phyloP scores from a whole-genome alignment of 2,797 vertebrate species.

The Rhinatrema bivittatum region DNA sequence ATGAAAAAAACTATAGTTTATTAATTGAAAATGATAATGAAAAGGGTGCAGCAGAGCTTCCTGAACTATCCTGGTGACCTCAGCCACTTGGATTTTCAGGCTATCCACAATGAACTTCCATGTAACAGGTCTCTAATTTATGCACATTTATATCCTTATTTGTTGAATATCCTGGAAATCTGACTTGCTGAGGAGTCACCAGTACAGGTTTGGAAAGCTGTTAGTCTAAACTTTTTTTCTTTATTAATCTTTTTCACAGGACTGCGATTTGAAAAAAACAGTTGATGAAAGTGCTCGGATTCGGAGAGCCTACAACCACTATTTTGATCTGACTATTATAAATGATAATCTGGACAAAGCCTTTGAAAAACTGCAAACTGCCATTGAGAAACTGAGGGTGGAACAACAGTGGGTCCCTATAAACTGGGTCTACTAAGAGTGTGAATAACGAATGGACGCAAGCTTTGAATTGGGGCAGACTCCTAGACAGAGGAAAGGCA shows the following conservation, averaged over 20 bases:
- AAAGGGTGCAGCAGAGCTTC: too few species aligned
- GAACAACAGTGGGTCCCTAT: constrained; percentile 96
- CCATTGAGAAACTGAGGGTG: constrained; percentile 74
- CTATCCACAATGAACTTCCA: too few species aligned
- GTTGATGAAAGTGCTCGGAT: constrained; percentile 94
- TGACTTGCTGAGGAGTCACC: too few species aligned
- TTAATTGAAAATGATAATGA: too few species aligned
- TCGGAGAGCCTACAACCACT: constrained; percentile 91
- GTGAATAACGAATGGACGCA: constrained; percentile 25
- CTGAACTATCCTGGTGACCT: too few species aligned
- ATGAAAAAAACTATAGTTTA: too few species aligned
- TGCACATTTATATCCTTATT: too few species aligned
- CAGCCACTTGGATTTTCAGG: too few species aligned
- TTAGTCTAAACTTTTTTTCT: too few species aligned
- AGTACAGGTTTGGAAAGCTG: too few species aligned
- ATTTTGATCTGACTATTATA: constrained; percentile 90
- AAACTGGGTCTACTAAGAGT: constrained; percentile 91
- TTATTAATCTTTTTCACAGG: constrained; percentile 56
- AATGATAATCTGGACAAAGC: constrained; percentile 97
- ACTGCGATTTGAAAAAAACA: constrained; percentile 93
- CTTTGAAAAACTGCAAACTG: constrained; percentile 84
- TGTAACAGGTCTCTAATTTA: too few species aligned
- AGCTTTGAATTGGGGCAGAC: constrained; percentile 24
- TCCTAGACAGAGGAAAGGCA: constrained; percentile 42
- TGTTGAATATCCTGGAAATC: too few species aligned